phyloP scores from a whole-genome alignment of 1,140 invertebrate genomes.

The Magallana ariakensis region DNA sequence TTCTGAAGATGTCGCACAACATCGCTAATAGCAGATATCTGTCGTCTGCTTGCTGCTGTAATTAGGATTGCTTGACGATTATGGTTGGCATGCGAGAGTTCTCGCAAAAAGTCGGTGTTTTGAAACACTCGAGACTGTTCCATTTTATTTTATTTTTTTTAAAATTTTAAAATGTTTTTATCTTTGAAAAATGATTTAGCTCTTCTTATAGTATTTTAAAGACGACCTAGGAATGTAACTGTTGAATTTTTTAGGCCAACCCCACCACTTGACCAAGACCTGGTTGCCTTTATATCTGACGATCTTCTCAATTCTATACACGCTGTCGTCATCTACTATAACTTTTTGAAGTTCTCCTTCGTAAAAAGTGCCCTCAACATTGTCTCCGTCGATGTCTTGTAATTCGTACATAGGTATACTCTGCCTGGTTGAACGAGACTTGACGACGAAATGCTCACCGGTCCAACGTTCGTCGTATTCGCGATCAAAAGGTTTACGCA shows the following conservation, averaged over 20 bases:
- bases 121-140: too few relatives aligned
- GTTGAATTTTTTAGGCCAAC: slow-evolving; percentile 21
- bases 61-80: background rate
- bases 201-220: slow-evolving; percentile 27
- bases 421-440: background rate
- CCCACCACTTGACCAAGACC: background rate
- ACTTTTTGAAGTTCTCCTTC: too few relatives aligned
- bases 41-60: background rate
- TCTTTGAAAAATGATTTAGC: background rate
- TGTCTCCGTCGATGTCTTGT: background rate
- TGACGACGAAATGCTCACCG: slow-evolving; percentile 27
- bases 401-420: background rate
- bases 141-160: too few relatives aligned
- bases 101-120: background rate
- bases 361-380: too few relatives aligned
- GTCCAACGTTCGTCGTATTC: slow-evolving; percentile 47
- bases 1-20: too few relatives aligned
- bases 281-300: background rate
- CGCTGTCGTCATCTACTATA: background rate
- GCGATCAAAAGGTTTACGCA: slow-evolving; percentile 22
- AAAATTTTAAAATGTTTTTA: too few relatives aligned
- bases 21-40: background rate
- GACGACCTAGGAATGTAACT: background rate
- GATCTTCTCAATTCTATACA: background rate
- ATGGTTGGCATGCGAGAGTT: too few relatives aligned